Evolutionary conservation across 2,797 vertebrate genomes (phyloP).

Genomic region (Siniperca undulata): DNA sequence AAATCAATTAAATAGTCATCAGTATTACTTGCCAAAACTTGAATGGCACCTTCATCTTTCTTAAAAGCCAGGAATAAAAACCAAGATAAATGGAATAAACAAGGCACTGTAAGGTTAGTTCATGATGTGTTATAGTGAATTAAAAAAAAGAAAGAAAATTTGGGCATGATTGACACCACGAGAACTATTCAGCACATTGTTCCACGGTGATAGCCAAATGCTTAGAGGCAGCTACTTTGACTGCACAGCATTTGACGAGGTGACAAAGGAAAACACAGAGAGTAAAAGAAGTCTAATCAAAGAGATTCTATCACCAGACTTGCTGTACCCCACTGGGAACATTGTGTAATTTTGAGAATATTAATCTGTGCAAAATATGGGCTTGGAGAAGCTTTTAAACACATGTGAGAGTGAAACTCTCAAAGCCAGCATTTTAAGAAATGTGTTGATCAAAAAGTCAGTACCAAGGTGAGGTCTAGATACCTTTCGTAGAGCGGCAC

Average conservation of each 20-base stretch:
- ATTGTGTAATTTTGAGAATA: conserved; percentile 37
- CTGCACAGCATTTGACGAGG: conserved; percentile 25
- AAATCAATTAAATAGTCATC: conserved; percentile 30
- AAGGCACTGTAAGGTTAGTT: background rate
- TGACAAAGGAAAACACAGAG: conserved; percentile 39
- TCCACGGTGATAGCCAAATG: conserved; percentile 34
- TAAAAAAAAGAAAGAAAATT: background rate
- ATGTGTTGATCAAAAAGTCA: conserved; percentile 3
- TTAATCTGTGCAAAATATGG: conserved; percentile 34
- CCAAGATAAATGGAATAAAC: conserved; percentile 21
- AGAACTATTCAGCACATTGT: conserved; percentile 27
- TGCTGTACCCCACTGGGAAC: conserved; percentile 26
- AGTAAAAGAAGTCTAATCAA: conserved; percentile 38
- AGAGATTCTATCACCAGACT: conserved; percentile 38
- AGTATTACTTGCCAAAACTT: conserved; percentile 6
- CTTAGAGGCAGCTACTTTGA: conserved; percentile 35
- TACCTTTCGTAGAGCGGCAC: background rate
- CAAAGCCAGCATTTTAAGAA: background rate
- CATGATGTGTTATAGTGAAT: background rate
- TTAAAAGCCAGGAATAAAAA: conserved; percentile 23
- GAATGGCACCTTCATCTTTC: conserved; percentile 30
- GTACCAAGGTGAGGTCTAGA: background rate
- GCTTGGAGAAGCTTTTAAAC: conserved; percentile 21
- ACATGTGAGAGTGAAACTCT: conserved; percentile 4
- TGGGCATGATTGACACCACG: conserved; percentile 10